These are phyloP conservation scores for Formica selysi DNA, from an alignment of 1,140 invertebrate genomes.

Conservation along the genomic window DNA sequence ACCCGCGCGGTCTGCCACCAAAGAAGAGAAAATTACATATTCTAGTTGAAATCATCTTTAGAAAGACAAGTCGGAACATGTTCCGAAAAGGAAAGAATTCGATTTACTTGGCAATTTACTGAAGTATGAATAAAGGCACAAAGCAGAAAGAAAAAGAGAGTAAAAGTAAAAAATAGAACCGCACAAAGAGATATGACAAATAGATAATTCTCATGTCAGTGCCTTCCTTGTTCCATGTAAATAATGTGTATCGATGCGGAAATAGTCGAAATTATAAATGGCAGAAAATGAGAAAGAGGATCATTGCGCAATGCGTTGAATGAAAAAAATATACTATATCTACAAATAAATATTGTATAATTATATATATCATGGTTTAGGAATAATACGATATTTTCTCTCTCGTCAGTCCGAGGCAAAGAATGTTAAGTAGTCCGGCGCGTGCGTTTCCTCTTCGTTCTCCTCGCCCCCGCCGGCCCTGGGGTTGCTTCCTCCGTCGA, in stretches of 20 bases:
- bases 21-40: constrained; percentile 51
- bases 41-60: constrained; percentile 35
- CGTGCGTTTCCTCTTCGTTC: constrained; percentile 26
- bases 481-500: constrained; percentile 57
- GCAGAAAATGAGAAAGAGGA: constrained; percentile 11
- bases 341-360: constrained; percentile 69
- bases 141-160: background rate
- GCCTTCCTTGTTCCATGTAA: constrained; percentile 38
- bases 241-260: constrained; percentile 58
- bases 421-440: constrained; percentile 74
- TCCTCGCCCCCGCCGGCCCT: background rate
- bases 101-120: background rate
- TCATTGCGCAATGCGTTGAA: background rate
- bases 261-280: constrained; percentile 71
- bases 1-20: background rate
- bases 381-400: constrained; percentile 63
- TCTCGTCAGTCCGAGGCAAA: constrained; percentile 62
- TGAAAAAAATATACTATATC: constrained; percentile 58
- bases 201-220: background rate
- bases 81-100: constrained; percentile 45
- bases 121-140: background rate
- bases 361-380: constrained; percentile 41
- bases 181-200: background rate
- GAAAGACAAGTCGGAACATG: background rate
- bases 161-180: background rate